These are phyloP conservation scores for Tapera naevia DNA, from an alignment of 2,797 vertebrate genomes.

Conservation along the genomic window DNA sequence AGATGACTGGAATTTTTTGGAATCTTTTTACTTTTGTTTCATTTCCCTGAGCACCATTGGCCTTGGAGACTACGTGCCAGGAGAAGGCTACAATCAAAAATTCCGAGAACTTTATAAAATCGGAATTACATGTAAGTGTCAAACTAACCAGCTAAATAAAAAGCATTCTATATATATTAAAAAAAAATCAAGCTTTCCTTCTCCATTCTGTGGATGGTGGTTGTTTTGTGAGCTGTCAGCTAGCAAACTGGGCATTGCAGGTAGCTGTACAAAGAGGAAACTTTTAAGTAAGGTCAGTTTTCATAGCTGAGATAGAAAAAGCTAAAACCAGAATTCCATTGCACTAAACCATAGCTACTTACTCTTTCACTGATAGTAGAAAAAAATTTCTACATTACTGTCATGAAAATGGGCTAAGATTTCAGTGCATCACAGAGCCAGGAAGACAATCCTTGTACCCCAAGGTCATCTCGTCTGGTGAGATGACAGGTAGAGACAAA, in stretches of 20 bases:
- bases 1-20: conserved; percentile 96
- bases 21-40: conserved; percentile 98
- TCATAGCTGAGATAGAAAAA: neutral
- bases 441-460: neutral
- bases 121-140: conserved; percentile 91
- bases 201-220: neutral
- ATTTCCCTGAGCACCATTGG: conserved; percentile 98
- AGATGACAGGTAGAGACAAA: neutral
- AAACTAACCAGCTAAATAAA: neutral
- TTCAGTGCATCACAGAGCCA: neutral
- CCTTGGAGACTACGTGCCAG: conserved; percentile 95
- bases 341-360: neutral
- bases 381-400: fast-evolving
- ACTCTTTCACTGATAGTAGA: neutral
- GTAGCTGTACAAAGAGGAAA: neutral
- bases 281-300: neutral
- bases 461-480: neutral
- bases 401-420: neutral
- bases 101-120: conserved; percentile 96
- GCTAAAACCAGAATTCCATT: neutral
- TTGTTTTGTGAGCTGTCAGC: neutral
- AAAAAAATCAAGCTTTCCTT: neutral
- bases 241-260: neutral
- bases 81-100: conserved; percentile 91
- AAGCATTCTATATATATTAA: neutral